phyloP scores from a whole-genome alignment of 2,113 vertebrate species.

The Semicossyphus pulcher region DNA sequence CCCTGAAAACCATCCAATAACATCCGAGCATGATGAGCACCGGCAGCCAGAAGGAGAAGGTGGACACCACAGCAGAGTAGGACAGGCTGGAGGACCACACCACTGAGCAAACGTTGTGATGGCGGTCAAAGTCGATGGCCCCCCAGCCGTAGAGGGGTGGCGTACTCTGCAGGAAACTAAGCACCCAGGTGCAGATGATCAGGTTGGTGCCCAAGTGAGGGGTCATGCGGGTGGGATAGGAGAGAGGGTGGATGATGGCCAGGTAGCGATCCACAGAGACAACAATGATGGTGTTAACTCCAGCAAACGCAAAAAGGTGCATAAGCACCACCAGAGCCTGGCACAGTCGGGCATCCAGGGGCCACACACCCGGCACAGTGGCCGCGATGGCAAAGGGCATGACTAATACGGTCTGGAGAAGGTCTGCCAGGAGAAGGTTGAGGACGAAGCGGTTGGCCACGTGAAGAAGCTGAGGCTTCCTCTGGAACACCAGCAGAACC shows the following conservation, averaged over 20 bases:
- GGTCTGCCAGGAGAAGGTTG: slow-evolving; percentile 89
- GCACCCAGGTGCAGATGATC: slow-evolving; percentile 88
- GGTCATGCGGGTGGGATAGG: slow-evolving; percentile 91
- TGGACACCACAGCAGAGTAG: slow-evolving; percentile 85
- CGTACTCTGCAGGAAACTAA: slow-evolving; percentile 88
- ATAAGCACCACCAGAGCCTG: slow-evolving; percentile 89
- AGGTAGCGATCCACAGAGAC: slow-evolving; percentile 91
- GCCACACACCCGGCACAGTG: slow-evolving; percentile 87
- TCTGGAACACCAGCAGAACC: slow-evolving; percentile 88
- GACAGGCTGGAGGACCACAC: slow-evolving; percentile 89
- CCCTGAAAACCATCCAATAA: slow-evolving; percentile 91
- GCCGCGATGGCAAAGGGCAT: slow-evolving; percentile 90
- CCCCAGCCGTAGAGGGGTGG: slow-evolving; percentile 93
- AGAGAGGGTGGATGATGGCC: slow-evolving; percentile 91
- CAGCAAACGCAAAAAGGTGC: slow-evolving; percentile 91
- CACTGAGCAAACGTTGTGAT: slow-evolving; percentile 86
- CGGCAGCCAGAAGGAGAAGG: slow-evolving; percentile 88
- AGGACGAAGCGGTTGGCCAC: slow-evolving; percentile 92
- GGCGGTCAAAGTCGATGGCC: slow-evolving; percentile 85
- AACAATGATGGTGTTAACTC: slow-evolving; percentile 91
- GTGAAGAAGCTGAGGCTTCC: slow-evolving; percentile 90
- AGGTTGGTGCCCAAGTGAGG: slow-evolving; percentile 86
- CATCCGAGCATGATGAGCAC: slow-evolving; percentile 89
- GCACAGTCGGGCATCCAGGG: slow-evolving; percentile 87
- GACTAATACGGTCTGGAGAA: slow-evolving; percentile 88